Evolutionary conservation across 2,888 invertebrate species (phyloP), one percentile per base, ranked within the genome.

Genomic region (Muscina levida): DNA sequence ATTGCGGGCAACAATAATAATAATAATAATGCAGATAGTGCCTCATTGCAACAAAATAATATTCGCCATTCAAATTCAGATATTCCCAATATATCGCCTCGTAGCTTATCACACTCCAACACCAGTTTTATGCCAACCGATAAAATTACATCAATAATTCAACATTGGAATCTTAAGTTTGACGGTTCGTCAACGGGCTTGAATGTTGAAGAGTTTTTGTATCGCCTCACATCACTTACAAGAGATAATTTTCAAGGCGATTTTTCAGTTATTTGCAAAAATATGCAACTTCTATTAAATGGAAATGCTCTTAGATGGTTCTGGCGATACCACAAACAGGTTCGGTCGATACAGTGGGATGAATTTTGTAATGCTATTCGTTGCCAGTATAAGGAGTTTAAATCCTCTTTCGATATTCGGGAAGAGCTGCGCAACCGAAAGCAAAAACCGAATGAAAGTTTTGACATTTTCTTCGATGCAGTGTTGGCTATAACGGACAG

Each of bases 111-210:
- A n/a, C n/a, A n/a, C n/a, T n/a, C n/a, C 37, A 13, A 19, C 42
- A 17, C 26, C 13, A 22, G 0, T 1, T 11, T 8, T 26, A 13
- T 26, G 10, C 24, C n/a, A n/a, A n/a, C n/a, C n/a, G n/a, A n/a
- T n/a, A n/a, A 13, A 67, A 76, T 31, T 72, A 65, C 68, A 0
- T 72, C 66, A 2, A 67, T 62, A 11, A 72, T 79, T 0, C 31
- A 59, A 39, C 65, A 72, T n/a, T 76, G 79, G 72, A 67, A 75
- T 17, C 13, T 79, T 0, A 75, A 76, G 26, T 76, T 79, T 24
- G 74, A 66, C 57, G 77, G 80, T 3, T 73, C 80, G 0, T 51
- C 67, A 2, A 24, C 37, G 11, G 74, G 19, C 11, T 24, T 73
- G 8, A 72, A 11, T 1, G 73, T 71, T 0, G 76, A 77, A 15